Evolutionary conservation across 2,113 vertebrate species (phyloP), one percentile per base, ranked within the genome.

Genomic region (Leucoraja erinaceus): DNA sequence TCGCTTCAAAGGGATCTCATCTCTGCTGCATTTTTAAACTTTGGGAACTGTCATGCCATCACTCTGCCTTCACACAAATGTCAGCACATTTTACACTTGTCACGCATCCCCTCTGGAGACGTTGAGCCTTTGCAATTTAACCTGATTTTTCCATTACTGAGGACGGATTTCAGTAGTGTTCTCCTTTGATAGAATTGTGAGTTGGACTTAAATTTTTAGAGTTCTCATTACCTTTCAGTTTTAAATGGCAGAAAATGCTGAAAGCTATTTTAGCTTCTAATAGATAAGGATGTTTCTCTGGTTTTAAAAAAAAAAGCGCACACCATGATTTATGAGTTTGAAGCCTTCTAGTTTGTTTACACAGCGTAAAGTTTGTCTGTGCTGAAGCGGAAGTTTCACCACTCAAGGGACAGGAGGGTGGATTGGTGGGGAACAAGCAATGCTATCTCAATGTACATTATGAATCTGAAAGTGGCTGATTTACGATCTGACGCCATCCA

Each of bases 51-150:
- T 90, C 63, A 68, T 16, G 22, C 63, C 20, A 70, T 90, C 61
- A 90, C 61, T 90, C 61, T 90, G 63, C 86, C 68, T 68, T 90
- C 63, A 90, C 68, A 68, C 20, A 66, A 90, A 61, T 68, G 61
- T 90, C 86, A 90, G 86, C 8, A 47, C 86, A 90, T 90, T 70
- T 90, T 90, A 68, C 63, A 66, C 31, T 38, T 90, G 31, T 90
- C 63, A 90, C 86, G 33, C 20, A 70, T 20, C 31, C 59, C 61
- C 61, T 70, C 86, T 22, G 63, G 86, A 90, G 31, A 66, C 38
- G n/a, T 9, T 90, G 66, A 38, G 18, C 31, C 7, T n/a, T 90
- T 90, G 61, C 86, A 90, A 90, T 90, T 90, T 90, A 90, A 90
- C 66, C 20, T 70, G 63, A 38, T 31, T 70, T 38, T 90, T 70